A percentile compares a stretch with the other conserved stretches of the same genome.
phyloP scores from a whole-genome alignment of 2,797 vertebrate species.

The Potorous gilbertii region DNA sequence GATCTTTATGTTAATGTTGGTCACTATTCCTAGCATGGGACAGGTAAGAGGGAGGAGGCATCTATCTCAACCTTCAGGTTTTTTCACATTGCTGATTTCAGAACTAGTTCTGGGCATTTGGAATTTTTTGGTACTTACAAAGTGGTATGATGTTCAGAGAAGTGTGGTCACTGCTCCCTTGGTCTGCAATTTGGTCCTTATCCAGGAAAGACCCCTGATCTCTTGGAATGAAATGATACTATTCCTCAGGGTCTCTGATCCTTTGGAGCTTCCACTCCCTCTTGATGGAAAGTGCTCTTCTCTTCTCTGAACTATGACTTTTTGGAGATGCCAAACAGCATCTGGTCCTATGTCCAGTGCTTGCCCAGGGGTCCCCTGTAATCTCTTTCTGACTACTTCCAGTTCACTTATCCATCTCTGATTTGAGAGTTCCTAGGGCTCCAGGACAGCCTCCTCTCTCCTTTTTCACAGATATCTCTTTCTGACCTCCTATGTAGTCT shows the following conservation, averaged over 20 bases:
- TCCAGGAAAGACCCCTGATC: not conserved
- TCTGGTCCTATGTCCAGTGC: not conserved
- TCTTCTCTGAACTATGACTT: too few relatives aligned
- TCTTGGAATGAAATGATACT: not conserved
- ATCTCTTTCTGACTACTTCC: not conserved
- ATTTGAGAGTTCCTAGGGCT: not conserved
- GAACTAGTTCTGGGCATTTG: not conserved
- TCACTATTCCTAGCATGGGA: too few relatives aligned
- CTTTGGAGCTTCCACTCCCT: not conserved
- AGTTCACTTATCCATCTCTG: not conserved
- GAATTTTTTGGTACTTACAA: not conserved
- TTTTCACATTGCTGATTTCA: not conserved
- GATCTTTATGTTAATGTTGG: not conserved
- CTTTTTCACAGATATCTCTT: not conserved
- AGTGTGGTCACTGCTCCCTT: not conserved
- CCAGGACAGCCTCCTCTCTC: not conserved
- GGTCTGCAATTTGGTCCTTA: not conserved
- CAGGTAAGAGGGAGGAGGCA: too few relatives aligned
- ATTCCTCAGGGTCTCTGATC: not conserved
- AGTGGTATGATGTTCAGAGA: not conserved
- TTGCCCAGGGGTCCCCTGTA: not conserved
- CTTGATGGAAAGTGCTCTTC: not conserved
- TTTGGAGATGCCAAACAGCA: not conserved
- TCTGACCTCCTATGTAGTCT: not conserved
- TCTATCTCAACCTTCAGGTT: not conserved